Evolutionary conservation across 2,797 vertebrate genomes (phyloP).

Genomic region (Linurgus olivaceus): DNA sequence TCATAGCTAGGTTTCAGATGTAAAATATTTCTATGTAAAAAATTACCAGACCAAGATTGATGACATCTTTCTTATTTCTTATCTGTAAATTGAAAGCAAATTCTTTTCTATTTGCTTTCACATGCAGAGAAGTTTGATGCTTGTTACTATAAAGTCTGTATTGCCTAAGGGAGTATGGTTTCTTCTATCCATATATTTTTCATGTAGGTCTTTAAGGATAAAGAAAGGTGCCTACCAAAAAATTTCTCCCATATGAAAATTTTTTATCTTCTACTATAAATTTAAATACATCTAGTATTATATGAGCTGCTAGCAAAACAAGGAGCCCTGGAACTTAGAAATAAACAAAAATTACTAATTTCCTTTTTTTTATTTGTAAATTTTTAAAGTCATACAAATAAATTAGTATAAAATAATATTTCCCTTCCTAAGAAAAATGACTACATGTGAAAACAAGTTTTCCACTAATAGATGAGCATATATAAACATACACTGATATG

Average conservation of each 20-base stretch:
- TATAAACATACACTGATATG: not conserved
- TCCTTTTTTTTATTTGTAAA: not conserved
- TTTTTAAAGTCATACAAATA: not conserved
- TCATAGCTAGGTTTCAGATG: not conserved
- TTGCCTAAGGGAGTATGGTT: not conserved
- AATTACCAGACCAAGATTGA: not conserved
- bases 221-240: not conserved
- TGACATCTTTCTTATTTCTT: not conserved
- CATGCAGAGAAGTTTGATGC: not conserved
- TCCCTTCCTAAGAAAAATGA: not conserved
- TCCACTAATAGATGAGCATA: not conserved
- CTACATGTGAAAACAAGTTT: not conserved
- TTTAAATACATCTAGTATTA: not conserved
- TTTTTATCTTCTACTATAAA: not conserved
- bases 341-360: not conserved
- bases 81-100: not conserved
- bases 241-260: not conserved
- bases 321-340: not conserved
- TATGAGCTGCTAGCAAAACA: not conserved
- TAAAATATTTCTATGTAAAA: not conserved
- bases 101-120: not conserved
- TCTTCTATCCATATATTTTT: not conserved
- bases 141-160: not conserved
- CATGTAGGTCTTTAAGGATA: not conserved
- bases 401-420: not conserved